Conservation (phyloP, 2,113 vertebrate genomes). For the Todiramphus chloris region DNA sequence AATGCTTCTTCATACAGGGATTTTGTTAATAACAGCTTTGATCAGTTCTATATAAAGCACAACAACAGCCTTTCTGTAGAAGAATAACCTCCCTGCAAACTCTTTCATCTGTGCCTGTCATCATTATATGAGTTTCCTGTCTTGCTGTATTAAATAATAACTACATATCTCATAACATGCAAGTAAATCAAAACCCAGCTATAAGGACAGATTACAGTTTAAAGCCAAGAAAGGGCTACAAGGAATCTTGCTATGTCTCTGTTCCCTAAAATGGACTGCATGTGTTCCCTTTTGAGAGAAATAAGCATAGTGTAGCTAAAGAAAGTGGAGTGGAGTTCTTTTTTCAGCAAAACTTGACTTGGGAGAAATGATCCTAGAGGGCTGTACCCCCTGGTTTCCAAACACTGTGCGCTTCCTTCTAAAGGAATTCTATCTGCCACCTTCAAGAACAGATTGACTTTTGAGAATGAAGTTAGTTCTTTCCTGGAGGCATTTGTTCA, state of each 20-base stretch:
- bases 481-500: background rate
- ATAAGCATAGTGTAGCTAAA: background rate
- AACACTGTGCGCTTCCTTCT: background rate
- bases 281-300: background rate
- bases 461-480: background rate
- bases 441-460: background rate
- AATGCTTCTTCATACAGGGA: background rate
- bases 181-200: background rate
- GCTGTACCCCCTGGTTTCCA: background rate
- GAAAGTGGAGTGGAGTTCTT: fast-evolving
- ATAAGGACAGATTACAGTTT: background rate
- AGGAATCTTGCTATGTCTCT: background rate
- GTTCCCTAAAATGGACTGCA: background rate
- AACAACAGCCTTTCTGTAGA: background rate
- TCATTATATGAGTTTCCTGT: background rate
- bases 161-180: background rate
- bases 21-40: background rate
- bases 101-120: no score
- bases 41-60: background rate
- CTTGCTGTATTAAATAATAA: background rate
- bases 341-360: background rate
- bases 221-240: background rate
- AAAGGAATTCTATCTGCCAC: background rate
- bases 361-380: background rate
- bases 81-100: background rate